Conservation (phyloP, 2,888 invertebrate genomes). For the Furcula furcula region DNA sequence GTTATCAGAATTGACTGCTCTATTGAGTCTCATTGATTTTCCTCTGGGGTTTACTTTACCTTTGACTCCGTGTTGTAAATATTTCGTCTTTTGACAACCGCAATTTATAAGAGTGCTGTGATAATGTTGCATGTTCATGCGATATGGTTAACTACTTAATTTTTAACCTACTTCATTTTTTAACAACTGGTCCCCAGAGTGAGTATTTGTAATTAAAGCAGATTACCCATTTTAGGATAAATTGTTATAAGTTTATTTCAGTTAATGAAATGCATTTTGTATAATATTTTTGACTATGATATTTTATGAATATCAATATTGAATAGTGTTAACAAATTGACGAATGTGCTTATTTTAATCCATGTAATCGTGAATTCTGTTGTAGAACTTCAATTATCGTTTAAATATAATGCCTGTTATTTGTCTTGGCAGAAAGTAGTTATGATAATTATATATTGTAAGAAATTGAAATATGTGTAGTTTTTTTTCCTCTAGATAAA, state of each 20-base stretch:
- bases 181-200: slow-evolving; percentile 47
- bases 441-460: slow-evolving; percentile 22
- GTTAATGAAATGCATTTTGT: slow-evolving; percentile 50
- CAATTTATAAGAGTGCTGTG: slow-evolving; percentile 73
- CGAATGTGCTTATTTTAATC: slow-evolving; percentile 50
- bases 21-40: slow-evolving; percentile 40
- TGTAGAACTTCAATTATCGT: slow-evolving; percentile 42
- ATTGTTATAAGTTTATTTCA: slow-evolving; percentile 44
- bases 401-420: slow-evolving; percentile 33
- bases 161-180: slow-evolving; percentile 38
- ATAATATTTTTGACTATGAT: slow-evolving; percentile 40
- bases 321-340: slow-evolving; percentile 28
- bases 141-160: slow-evolving; percentile 45
- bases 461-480: neutral
- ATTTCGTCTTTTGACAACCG: slow-evolving; percentile 56
- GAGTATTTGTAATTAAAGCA: slow-evolving; percentile 43
- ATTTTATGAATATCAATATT: slow-evolving; percentile 32
- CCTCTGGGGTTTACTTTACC: slow-evolving; percentile 49
- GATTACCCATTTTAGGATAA: slow-evolving; percentile 36
- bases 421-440: slow-evolving; percentile 27
- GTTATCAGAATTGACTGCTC: slow-evolving; percentile 46
- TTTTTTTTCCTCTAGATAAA: neutral
- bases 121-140: slow-evolving; percentile 57
- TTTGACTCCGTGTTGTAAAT: slow-evolving; percentile 50
- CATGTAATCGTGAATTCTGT: slow-evolving; percentile 52